Evolutionary conservation across 2,797 vertebrate genomes (phyloP).

Genomic region (Chaenodraco wilsoni): DNA sequence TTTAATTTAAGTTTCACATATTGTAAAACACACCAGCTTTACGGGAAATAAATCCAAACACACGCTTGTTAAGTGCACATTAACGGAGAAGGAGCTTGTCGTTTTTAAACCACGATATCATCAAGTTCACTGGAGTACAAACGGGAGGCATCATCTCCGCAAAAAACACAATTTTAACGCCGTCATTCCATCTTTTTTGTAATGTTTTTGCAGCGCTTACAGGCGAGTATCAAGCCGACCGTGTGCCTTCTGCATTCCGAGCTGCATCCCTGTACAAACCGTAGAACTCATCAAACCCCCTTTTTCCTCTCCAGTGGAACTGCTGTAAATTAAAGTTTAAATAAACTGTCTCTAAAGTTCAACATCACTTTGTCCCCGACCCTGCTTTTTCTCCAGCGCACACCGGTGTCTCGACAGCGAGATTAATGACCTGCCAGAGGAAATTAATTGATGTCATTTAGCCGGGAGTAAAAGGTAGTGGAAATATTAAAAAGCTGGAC

Average conservation of each 20-base stretch:
- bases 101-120: constrained; percentile 36
- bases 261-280: constrained; percentile 76
- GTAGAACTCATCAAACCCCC: constrained; percentile 39
- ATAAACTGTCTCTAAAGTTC: constrained; percentile 74
- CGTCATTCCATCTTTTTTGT: constrained; percentile 10
- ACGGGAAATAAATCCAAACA: constrained; percentile 18
- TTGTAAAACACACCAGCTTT: constrained; percentile 42
- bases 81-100: background rate
- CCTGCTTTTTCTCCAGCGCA: background rate
- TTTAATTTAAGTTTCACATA: constrained; percentile 33
- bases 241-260: constrained; percentile 83
- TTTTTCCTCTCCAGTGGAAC: constrained; percentile 67
- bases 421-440: constrained; percentile 20
- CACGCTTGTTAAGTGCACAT: constrained; percentile 1
- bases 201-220: constrained; percentile 62
- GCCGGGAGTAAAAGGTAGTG: background rate
- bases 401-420: background rate
- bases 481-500: background rate
- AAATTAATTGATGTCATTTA: background rate
- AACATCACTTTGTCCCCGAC: constrained; percentile 12
- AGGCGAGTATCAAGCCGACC: constrained; percentile 75
- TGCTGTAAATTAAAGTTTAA: constrained; percentile 78
- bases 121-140: constrained; percentile 11
- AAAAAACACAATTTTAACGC: too few relatives aligned
- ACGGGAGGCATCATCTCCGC: background rate